Evolutionary conservation across 2,888 invertebrate species (phyloP), one percentile per base, ranked within the genome.

Genomic region (Eristalis intricaria): DNA sequence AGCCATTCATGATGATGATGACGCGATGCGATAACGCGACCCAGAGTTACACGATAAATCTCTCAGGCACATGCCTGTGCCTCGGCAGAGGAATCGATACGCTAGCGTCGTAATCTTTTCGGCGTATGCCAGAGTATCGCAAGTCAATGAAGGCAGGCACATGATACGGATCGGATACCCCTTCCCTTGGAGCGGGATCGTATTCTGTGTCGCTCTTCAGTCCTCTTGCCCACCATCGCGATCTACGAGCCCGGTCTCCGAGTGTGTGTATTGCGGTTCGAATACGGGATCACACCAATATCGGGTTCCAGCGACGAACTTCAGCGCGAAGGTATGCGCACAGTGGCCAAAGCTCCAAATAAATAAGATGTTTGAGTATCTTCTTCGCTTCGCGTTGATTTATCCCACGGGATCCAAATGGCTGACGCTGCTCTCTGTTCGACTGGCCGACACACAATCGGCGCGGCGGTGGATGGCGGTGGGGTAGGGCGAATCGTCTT

Each of bases 41-140:
- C 84, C 50, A 58, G 38, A 76, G 76, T 73, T 76, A 64, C 75
- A 84, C 73, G 73, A 87, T 84, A 87, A 84, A 84, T 84, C 87
- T 84, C 84, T 75, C 87, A 87, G 87, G 87, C 87, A 87, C 87
- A 87, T 84, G 87, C 87, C 87, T 80, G 58, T 79, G 71, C 73
- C 73, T 64, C 32, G 75, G 71, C 68, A 61, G 50, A 80, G 76
- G 69, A 76, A 84, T 64, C 76, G 87, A 80, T 77, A 79, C 82
- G 43, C 23, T 7, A 50, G 43, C 50, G 50, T 61, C 70, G 60
- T 83, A 83, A 86, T 86, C 66, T 75, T 66, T 64, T 78, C 83
- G 87, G 87, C 87, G 87, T 87, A 87, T 87, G 87, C 87, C 87
- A 79, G 83, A 76, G 61, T 74, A 81, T 73, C 61, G 40, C 70